Base-by-base conservation (phyloP, 2,797 vertebrate genomes). In the Caiman crocodilus region DNA sequence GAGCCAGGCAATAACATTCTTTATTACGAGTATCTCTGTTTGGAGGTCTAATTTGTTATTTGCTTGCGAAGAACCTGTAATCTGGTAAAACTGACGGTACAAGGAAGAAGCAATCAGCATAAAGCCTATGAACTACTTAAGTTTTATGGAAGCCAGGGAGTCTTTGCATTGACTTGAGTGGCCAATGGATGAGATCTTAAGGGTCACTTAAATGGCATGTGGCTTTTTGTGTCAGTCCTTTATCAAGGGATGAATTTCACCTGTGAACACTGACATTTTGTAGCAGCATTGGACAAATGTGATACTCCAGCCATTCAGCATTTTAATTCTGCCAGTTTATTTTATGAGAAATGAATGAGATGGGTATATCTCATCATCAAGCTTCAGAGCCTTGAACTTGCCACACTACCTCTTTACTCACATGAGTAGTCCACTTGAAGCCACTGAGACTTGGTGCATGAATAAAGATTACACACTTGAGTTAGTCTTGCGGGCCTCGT, bases 281-380 rank as follows among this genome's bases (percentile, higher is more conserved):
- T 75, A 88, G 65, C 21, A 84, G 87, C 79, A 14, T 73, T 91
- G 73, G 84, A 90, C 86, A 79, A 79, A 93, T 77, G 86, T 90
- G 57, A 81, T 23, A 50, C 69, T 42, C 50, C 7, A 50, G 65
- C 50, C 15, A 42, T 73, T 16, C 69, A 88, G n/a, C 5, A 0
- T 93, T 91, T 95, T 73, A 93, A 90, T 93, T 63, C 67, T 60
- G 55, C 81, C 42, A 30, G 87, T 94, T 87, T 87, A 79, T 92
- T 84, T 79, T 55, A 7, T 92, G 91, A 90, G 84, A 20, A 82
- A 23, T 78, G 85, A 87, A 82, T 89, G 85, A 84, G 91, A 92
- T 82, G 90, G 82, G 42, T 56, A 3, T 15, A 28, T 67, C 80
- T 67, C 57, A 17, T 85, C 85, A 89, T 67, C 88, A 55, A 85